phyloP scores from a whole-genome alignment of 2,113 vertebrate genomes.

The Takifugu flavidus region DNA sequence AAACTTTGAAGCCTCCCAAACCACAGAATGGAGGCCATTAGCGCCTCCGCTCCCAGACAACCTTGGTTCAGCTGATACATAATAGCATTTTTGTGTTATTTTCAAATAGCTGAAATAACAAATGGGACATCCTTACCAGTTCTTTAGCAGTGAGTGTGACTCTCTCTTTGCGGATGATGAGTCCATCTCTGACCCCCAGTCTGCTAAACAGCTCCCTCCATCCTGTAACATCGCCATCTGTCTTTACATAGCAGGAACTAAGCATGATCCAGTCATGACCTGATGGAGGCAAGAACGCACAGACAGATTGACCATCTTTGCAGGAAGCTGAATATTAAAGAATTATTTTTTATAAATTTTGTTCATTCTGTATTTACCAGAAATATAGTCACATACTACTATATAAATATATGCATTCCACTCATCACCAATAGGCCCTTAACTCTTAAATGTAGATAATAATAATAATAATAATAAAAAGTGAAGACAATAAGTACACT shows the following conservation, averaged over 20 bases:
- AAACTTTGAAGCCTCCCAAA: constrained; percentile 44
- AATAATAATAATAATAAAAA: no score
- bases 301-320: constrained; percentile 1
- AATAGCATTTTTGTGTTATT: not conserved
- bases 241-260: constrained; percentile 68
- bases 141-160: constrained; percentile 56
- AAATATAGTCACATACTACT: no score
- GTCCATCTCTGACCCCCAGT: constrained; percentile 74
- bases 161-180: constrained; percentile 74
- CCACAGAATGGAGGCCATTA: constrained; percentile 1
- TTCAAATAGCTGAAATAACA: constrained; percentile 2
- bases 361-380: no score
- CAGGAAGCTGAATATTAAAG: no score
- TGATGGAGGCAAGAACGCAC: constrained; percentile 31
- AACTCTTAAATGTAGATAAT: no score
- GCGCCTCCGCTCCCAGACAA: not conserved
- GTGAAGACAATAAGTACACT: no score
- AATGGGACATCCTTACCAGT: constrained; percentile 64
- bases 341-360: no score
- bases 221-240: constrained; percentile 63
- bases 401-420: no score
- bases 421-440: no score
- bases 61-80: not conserved
- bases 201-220: constrained; percentile 72
- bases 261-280: constrained; percentile 76